Evolutionary conservation across 2,797 vertebrate genomes (phyloP).

Genomic region (Tolypeutes matacus): DNA sequence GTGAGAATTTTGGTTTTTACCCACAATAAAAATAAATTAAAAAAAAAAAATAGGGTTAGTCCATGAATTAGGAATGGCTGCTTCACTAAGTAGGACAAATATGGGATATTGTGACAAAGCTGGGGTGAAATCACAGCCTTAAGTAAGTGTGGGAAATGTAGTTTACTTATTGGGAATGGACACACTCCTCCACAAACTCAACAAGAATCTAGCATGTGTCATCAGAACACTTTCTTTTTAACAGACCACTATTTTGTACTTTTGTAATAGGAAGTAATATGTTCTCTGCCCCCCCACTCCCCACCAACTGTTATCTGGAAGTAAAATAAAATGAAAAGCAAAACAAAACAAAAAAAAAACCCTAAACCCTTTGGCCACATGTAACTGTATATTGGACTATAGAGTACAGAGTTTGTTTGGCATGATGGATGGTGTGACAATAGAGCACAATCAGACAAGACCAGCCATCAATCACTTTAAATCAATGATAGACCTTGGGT

Average conservation of each 20-base stretch:
- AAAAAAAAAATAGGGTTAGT: too few species aligned
- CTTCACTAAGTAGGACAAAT: slow-evolving; percentile 60
- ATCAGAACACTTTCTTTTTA: slow-evolving; percentile 61
- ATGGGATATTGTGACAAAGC: slow-evolving; percentile 33
- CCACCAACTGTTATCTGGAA: slow-evolving; percentile 8
- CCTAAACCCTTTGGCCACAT: slow-evolving; percentile 47
- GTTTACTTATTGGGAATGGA: slow-evolving; percentile 64
- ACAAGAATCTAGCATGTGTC: slow-evolving; percentile 64
- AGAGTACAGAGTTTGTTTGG: slow-evolving; percentile 75
- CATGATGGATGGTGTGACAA: slow-evolving; percentile 82
- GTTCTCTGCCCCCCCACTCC: slow-evolving; percentile 30
- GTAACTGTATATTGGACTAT: slow-evolving; percentile 74
- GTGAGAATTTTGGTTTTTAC: too few species aligned
- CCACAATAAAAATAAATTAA: too few species aligned
- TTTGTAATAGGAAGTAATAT: slow-evolving; percentile 50
- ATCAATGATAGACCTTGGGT: slow-evolving; percentile 84
- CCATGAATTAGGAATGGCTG: not conserved
- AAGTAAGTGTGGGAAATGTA: slow-evolving; percentile 65
- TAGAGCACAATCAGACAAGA: slow-evolving; percentile 80
- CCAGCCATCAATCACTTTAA: slow-evolving; percentile 83
- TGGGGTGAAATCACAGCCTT: not conserved
- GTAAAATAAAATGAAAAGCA: not conserved
- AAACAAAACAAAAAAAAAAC: slow-evolving; percentile 21
- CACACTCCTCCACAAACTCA: slow-evolving; percentile 62
- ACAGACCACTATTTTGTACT: slow-evolving; percentile 64